Percentiles rank a stretch among this genome's conserved stretches.
phyloP scores from a whole-genome alignment of 1,140 invertebrate species.

The Saccostrea cuccullata region DNA sequence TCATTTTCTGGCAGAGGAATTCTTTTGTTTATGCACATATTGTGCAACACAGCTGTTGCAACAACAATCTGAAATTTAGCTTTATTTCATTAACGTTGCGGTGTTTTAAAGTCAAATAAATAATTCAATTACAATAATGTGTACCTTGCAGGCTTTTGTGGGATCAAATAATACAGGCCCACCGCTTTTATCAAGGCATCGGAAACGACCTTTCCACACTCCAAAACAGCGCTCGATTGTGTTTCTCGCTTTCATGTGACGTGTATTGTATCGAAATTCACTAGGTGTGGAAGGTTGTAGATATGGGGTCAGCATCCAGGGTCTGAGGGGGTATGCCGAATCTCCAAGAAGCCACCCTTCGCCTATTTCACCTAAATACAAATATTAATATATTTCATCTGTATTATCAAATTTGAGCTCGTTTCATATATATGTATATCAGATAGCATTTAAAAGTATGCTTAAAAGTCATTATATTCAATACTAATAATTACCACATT shows the following conservation, averaged over 20 bases:
- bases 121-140: background rate
- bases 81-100: background rate
- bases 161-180: background rate
- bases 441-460: background rate
- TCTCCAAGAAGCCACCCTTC: background rate
- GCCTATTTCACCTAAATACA: background rate
- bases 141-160: background rate
- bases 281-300: background rate
- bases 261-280: background rate
- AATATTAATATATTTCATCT: background rate
- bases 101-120: background rate
- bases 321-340: background rate
- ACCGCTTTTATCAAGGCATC: background rate
- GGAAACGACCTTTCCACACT: background rate
- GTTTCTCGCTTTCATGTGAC: background rate
- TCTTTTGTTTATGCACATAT: too few relatives aligned
- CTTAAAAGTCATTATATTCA: background rate
- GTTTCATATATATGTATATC: background rate
- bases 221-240: background rate
- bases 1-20: too few relatives aligned
- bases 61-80: background rate
- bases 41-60: background rate
- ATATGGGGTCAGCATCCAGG: constrained; percentile 30
- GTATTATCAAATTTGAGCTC: background rate
- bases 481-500: background rate